Conservation (phyloP, 1,140 invertebrate genomes). For the Trachymyrmex septentrionalis region DNA sequence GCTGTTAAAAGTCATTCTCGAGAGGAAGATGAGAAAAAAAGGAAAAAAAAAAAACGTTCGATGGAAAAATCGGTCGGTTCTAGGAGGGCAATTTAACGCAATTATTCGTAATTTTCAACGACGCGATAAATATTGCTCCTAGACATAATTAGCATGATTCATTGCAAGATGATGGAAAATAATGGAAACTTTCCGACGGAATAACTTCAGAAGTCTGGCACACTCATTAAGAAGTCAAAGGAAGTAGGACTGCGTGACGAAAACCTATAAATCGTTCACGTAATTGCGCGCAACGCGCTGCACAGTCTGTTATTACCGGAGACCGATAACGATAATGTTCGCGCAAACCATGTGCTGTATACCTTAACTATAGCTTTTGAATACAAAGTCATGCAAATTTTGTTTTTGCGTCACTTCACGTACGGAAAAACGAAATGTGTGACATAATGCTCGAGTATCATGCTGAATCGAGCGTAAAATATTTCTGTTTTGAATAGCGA, state of each 20-base stretch:
- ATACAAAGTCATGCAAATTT: constrained; percentile 39
- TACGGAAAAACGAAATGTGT: constrained; percentile 17
- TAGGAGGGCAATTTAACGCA: constrained; percentile 21
- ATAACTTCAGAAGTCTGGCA: constrained; percentile 57
- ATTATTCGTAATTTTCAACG: constrained; percentile 32
- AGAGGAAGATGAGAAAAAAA: not conserved
- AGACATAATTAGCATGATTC: constrained; percentile 45
- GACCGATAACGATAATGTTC: constrained; percentile 78
- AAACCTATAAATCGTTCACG: constrained; percentile 72
- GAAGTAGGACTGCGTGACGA: constrained; percentile 75
- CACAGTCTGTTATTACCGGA: constrained; percentile 74
- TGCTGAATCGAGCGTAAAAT: constrained; percentile 15
- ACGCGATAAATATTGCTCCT: constrained; percentile 35
- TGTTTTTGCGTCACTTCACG: constrained; percentile 6
- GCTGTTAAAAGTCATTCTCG: not conserved
- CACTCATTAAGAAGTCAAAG: constrained; percentile 63
- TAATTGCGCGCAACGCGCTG: constrained; percentile 63
- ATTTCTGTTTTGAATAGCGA: not conserved
- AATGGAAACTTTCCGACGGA: constrained; percentile 56
- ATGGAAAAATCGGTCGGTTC: not conserved
- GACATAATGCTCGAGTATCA: constrained; percentile 22
- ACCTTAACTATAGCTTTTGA: constrained; percentile 30
- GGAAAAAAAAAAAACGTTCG: not conserved
- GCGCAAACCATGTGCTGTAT: constrained; percentile 64
- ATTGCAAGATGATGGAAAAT: constrained; percentile 62